Percentiles rank a stretch among this genome's conserved stretches.
Conservation (phyloP, 2,888 invertebrate species). For the Gastracanthus pulcherrimus region DNA sequence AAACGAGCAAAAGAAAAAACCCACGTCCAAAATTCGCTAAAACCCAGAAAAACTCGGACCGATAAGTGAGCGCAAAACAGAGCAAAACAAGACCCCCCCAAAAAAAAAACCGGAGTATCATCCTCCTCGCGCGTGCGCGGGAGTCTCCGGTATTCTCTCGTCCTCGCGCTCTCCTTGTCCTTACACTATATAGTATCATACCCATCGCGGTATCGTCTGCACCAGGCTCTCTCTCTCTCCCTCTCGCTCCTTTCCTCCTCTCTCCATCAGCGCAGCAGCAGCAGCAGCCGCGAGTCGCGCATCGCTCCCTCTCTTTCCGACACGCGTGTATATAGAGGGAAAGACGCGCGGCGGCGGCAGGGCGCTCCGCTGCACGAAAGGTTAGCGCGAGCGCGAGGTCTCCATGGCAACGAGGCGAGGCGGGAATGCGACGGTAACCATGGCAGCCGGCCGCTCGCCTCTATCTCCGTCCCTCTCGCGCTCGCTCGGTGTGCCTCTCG, state of each 20-base stretch:
- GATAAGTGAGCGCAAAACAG: constrained; percentile 40
- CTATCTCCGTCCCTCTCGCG: constrained; percentile 71
- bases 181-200: constrained; percentile 2
- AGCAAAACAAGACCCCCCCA: not conserved
- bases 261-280: constrained; percentile 29
- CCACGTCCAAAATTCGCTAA: constrained; percentile 7
- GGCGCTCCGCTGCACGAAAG: constrained; percentile 58
- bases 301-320: constrained; percentile 59
- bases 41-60: constrained; percentile 2
- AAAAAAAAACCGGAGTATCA: constrained; percentile 18
- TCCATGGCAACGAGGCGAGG: constrained; percentile 80
- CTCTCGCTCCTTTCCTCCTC: constrained; percentile 50
- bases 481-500: constrained; percentile 72
- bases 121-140: constrained; percentile 55
- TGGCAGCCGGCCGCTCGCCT: constrained; percentile 74
- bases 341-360: constrained; percentile 61
- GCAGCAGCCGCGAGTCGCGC: no score
- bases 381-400: constrained; percentile 74
- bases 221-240: constrained; percentile 37
- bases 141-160: constrained; percentile 52
- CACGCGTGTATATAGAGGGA: constrained; percentile 59
- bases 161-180: constrained; percentile 42
- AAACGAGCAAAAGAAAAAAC: not conserved
- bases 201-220: constrained; percentile 15
- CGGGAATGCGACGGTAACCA: constrained; percentile 78